These are phyloP conservation scores for Leistus spinibarbis DNA, from an alignment of 2,888 invertebrate species.

Conservation along the genomic window DNA sequence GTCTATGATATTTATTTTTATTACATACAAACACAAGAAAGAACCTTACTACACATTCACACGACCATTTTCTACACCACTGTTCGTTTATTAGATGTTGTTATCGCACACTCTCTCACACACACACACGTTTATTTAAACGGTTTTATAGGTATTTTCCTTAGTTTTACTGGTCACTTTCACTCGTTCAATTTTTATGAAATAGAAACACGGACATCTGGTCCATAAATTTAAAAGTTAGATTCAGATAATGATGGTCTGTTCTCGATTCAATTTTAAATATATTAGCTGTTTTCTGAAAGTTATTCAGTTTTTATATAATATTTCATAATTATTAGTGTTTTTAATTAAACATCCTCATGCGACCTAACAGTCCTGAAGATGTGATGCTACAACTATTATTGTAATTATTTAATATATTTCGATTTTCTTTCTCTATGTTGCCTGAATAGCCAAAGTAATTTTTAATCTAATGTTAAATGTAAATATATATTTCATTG, in stretches of 20 bases:
- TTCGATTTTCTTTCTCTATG: too few species aligned
- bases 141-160: constrained; percentile 6
- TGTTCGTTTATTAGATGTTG: not conserved
- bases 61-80: not conserved
- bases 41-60: constrained; percentile 11
- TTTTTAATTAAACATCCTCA: too few species aligned
- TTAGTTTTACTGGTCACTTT: constrained; percentile 18
- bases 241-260: not conserved
- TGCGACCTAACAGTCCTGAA: too few species aligned
- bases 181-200: constrained; percentile 19
- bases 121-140: not conserved
- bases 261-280: too few species aligned
- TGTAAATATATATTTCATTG: not conserved
- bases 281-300: too few species aligned
- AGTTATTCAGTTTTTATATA: too few species aligned
- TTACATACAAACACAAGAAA: constrained; percentile 17
- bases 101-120: too few species aligned
- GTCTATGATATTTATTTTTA: constrained; percentile 37
- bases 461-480: not conserved
- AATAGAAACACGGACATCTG: constrained; percentile 9
- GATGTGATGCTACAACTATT: too few species aligned
- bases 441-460: too few species aligned
- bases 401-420: too few species aligned
- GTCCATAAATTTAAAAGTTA: constrained; percentile 2
- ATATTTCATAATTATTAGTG: too few species aligned